phyloP scores from a whole-genome alignment of 2,888 invertebrate species.

The Lypha dubia region DNA sequence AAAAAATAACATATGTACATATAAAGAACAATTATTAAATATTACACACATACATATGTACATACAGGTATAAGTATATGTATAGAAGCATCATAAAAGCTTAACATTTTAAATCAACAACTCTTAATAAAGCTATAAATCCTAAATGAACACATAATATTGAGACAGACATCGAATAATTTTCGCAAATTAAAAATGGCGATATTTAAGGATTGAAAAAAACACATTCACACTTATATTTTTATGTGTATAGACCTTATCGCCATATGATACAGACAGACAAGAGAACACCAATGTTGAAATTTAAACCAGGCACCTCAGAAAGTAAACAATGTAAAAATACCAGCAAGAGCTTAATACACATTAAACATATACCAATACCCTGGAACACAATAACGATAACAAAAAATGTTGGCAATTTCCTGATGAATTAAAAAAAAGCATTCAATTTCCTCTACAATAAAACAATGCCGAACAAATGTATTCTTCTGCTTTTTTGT shows the following conservation, averaged over 20 bases:
- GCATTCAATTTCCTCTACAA: slow-evolving; percentile 58
- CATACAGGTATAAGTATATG: too few species aligned
- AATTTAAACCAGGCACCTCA: slow-evolving; percentile 34
- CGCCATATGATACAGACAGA: neutral
- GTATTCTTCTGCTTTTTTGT: slow-evolving; percentile 2
- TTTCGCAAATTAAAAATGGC: neutral
- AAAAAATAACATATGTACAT: too few species aligned
- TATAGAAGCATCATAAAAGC: too few species aligned
- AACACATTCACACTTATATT: neutral
- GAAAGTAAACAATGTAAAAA: slow-evolving; percentile 7
- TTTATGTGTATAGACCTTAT: neutral
- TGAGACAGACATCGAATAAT: too few species aligned
- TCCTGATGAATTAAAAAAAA: slow-evolving; percentile 73
- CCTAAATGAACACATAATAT: too few species aligned
- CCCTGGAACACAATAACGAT: slow-evolving; percentile 9
- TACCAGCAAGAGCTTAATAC: slow-evolving; percentile 23
- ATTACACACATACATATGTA: too few species aligned
- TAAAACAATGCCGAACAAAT: slow-evolving; percentile 55
- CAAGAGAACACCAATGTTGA: slow-evolving; percentile 20
- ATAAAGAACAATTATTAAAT: too few species aligned
- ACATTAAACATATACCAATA: slow-evolving; percentile 14
- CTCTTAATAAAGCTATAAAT: too few species aligned
- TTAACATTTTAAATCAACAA: too few species aligned
- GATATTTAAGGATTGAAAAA: slow-evolving; percentile 23
- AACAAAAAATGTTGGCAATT: slow-evolving; percentile 69